A percentile compares a stretch with the other conserved stretches of the same genome.
Conservation (phyloP, 1,140 invertebrate genomes). For the Drosophila navojoa region DNA sequence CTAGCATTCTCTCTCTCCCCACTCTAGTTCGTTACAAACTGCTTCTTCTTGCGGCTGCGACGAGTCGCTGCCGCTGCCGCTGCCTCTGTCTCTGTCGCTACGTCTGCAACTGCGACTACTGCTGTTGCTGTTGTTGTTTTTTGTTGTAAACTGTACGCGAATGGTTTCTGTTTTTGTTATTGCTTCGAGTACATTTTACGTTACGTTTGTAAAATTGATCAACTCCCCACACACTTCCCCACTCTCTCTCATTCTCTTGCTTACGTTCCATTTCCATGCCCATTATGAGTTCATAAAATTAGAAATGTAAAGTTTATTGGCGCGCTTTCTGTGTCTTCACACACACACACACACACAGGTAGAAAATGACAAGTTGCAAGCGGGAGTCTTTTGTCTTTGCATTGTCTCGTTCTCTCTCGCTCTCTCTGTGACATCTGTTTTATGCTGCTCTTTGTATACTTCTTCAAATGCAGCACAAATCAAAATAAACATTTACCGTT, state of each 20-base stretch:
- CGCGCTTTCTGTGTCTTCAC: conserved; percentile 39
- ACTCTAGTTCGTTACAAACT: conserved; percentile 80
- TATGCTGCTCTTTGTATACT: conserved; percentile 6
- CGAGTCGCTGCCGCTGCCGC: conserved; percentile 20
- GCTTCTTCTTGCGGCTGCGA: conserved; percentile 62
- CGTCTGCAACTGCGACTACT: conserved; percentile 7
- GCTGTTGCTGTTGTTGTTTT: conserved; percentile 31
- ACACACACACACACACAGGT: background rate
- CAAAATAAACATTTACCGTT: conserved; percentile 55
- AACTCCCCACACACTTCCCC: conserved; percentile 3
- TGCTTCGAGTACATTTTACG: conserved; percentile 33
- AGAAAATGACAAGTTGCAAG: conserved; percentile 11
- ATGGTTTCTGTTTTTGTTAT: conserved; percentile 22
- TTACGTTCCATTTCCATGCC: conserved; percentile 23
- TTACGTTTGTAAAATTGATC: conserved; percentile 55
- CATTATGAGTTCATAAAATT: conserved; percentile 52
- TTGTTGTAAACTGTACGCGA: conserved; percentile 56
- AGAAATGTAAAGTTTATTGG: conserved; percentile 57
- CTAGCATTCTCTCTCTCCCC: conserved; percentile 68
- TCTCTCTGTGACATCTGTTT: conserved; percentile 17
- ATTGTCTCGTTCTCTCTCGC: background rate
- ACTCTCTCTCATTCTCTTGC: background rate
- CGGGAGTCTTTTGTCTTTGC: conserved; percentile 29
- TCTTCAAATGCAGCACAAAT: conserved; percentile 39
- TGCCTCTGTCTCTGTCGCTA: conserved; percentile 4